Base-by-base conservation (phyloP, 2,888 invertebrate species). In the Heliconius cydno region DNA sequence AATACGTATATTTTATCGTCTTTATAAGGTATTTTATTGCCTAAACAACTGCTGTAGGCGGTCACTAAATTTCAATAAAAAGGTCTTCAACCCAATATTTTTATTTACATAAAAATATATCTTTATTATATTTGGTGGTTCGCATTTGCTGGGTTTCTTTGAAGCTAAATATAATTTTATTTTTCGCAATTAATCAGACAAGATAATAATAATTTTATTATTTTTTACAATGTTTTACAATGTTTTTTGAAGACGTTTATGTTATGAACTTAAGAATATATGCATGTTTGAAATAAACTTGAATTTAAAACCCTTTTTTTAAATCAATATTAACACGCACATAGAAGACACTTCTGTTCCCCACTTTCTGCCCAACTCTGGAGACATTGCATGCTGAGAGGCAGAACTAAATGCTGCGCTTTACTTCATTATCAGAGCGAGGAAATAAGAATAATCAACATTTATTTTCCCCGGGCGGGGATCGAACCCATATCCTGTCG, bases 31-130 rank as follows among this genome's bases (percentile, higher is more conserved):
- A 30, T 30, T 68, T 46, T 68, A 30, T 63, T 30, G 60, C 57
- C 38, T 74, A 68, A 68, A 74, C 65, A 38, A 63, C 38, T 38
- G 19, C 28, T 68, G 74, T 68, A 41, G 68, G 68, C 66, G 72
- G 57, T 57, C 52, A 38, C 19, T 60, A 25, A 63, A 57, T 65
- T 34, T 72, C 28, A 52, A 66, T 66, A n/a, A 79, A 71, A 65
- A 71, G 71, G 46, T 76, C 66, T 72, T 66, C 38, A 52, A 60
- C 41, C 34, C n/a, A n/a, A 67, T 72, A 67, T 41, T 65, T 10
- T 57, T 28, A 15, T 75, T 28, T 28, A 41, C 0, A 5, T 41
- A 2, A 46, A 1, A 63, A 75, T 63, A 28, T 13, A 19, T n/a
- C 10, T 65, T 74, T 38, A 30, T 41, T 28, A 74, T 28, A 34